Conservation (phyloP, 2,888 invertebrate genomes). For the Polyploca ridens region DNA sequence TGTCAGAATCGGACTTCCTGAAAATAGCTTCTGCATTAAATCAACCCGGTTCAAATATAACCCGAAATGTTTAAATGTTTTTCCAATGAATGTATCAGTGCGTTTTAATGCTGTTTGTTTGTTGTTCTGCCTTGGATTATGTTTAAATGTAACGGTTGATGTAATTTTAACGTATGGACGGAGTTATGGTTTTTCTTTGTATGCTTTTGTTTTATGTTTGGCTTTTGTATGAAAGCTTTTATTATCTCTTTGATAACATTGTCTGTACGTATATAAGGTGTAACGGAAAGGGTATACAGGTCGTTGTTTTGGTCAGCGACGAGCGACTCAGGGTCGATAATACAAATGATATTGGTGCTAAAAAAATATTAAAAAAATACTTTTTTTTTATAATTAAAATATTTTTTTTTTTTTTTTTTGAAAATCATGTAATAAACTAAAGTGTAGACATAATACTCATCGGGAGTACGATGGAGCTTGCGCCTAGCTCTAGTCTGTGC, state of each 20-base stretch:
- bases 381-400: too few species aligned
- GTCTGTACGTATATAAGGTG: too few species aligned
- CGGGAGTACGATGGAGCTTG: too few species aligned
- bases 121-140: neutral
- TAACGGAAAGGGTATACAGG: too few species aligned
- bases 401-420: too few species aligned
- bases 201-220: neutral
- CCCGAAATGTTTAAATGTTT: neutral
- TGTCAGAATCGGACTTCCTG: neutral
- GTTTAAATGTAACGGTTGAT: neutral
- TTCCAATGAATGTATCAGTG: neutral
- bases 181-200: constrained; percentile 1
- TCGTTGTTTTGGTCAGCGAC: too few species aligned
- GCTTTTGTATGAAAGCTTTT: neutral
- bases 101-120: neutral
- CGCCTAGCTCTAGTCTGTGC: too few species aligned
- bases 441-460: too few species aligned
- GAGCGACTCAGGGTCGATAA: too few species aligned
- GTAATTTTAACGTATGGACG: neutral
- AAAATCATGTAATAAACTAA: too few species aligned
- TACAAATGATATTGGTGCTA: too few species aligned
- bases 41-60: neutral
- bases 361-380: too few species aligned
- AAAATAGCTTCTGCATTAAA: constrained; percentile 5
- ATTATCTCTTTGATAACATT: neutral